Evolutionary conservation across 1,140 invertebrate species (phyloP).

Genomic region (Potamilus streckersoni): DNA sequence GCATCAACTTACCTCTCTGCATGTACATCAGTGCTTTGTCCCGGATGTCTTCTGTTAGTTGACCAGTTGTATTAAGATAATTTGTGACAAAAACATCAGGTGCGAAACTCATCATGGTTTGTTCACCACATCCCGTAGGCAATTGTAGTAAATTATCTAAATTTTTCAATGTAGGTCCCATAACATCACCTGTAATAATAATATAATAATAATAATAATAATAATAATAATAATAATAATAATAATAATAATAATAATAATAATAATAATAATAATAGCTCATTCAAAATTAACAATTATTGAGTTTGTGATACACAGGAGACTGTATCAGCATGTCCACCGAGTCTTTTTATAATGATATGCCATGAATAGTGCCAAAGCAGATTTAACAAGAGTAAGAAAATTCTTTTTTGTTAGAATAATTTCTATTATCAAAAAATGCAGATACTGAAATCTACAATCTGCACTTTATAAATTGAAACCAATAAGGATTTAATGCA

Average conservation of each 20-base stretch:
- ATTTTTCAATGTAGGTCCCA: constrained; percentile 43
- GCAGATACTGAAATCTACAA: no score
- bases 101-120: constrained; percentile 94
- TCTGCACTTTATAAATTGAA: no score
- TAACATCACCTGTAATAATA: constrained; percentile 38
- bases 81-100: constrained; percentile 88
- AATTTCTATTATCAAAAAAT: no score
- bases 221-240: no score
- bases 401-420: no score
- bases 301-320: neutral
- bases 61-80: constrained; percentile 81
- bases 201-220: neutral
- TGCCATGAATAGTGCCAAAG: no score
- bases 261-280: neutral
- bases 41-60: constrained; percentile 75
- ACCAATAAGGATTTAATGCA: no score
- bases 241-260: no score
- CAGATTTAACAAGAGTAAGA: no score
- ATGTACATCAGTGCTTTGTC: constrained; percentile 80
- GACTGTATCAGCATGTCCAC: neutral
- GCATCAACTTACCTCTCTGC: constrained; percentile 73
- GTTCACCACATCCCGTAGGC: constrained; percentile 84
- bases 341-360: neutral
- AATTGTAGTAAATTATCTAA: constrained; percentile 38
- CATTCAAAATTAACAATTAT: neutral